Base-by-base conservation (phyloP, 1,140 invertebrate genomes). In the Heliconius eleuchia region DNA sequence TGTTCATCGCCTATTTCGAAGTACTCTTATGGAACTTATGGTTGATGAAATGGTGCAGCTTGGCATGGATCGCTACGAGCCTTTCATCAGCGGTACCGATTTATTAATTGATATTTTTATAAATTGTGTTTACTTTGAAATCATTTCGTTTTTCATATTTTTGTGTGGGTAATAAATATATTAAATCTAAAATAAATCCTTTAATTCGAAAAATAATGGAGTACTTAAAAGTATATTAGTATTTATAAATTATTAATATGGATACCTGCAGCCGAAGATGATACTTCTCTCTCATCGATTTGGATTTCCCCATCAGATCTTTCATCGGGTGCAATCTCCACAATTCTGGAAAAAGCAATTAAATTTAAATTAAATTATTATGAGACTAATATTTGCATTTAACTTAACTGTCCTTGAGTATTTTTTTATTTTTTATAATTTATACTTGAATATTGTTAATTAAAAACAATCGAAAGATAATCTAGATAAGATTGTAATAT, bases 261-360 rank as follows among this genome's bases (percentile, higher is more conserved):
- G 78, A 52, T 77, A 92, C 92, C 92, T 79, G 91, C 88, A 27
- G 86, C 88, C 13, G 88, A 86, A 73, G 89, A 86, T 18, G 82
- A 84, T 9, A 85, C 86, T 83, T 79, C 91, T 37, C 91, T 77
- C 79, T 94, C 91, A 42, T 92, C 91, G 27, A 92, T 91, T 85
- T 89, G 87, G 55, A 93, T 88, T 71, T 89, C 90, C 70, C 83
- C 86, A 42, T 92, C 90, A 3, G 91, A 89, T 57, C 81, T 79
- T 83, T 88, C 83, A 74, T 92, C 91, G 1, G 91, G 83, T 8
- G 86, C 87, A 74, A 92, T 89, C 87, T 93, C 92, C 6, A 94
- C 88, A 13, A 85, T 90, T 52, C 92, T 94, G 82, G 37, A 89
- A 90, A 74, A 66, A 66, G 0, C 11, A n/a, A 57, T 5, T 30